Conservation (phyloP, 2,113 vertebrate genomes). For the Dromas ardeola region DNA sequence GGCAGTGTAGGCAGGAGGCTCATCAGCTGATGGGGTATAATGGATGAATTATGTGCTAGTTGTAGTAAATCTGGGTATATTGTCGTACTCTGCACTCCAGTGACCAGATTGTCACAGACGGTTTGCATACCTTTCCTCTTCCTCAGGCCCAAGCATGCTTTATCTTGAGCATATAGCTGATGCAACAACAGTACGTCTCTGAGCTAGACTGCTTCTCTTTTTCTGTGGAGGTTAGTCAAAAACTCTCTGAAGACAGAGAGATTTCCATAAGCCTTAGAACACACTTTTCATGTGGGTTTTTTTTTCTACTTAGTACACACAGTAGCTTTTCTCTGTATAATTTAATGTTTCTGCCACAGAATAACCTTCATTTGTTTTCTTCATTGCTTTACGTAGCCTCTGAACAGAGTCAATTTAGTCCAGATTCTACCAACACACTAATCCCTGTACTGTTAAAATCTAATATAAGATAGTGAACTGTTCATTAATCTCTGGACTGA, state of each 20-base stretch:
- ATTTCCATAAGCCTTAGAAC: neutral
- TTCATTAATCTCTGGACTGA: neutral
- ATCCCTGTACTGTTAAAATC: neutral
- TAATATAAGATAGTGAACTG: neutral
- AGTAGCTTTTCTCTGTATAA: neutral
- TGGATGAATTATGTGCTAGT: neutral
- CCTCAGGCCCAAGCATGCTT: neutral
- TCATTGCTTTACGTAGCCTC: neutral
- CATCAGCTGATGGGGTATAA: constrained; percentile 18
- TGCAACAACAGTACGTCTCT: neutral
- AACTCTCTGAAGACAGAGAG: neutral
- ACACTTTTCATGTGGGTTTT: neutral
- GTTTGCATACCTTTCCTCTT: constrained; percentile 23
- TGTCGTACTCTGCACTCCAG: neutral
- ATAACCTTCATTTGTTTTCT: neutral
- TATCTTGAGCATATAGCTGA: neutral
- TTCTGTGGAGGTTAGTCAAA: neutral
- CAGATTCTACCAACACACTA: neutral
- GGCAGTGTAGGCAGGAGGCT: neutral
- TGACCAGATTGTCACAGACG: constrained; percentile 41
- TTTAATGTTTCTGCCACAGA: neutral
- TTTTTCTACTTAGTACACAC: neutral
- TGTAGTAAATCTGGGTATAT: neutral
- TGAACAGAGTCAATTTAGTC: neutral
- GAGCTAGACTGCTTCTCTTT: neutral